These are phyloP conservation scores for Dicaeum eximium DNA, from an alignment of 2,113 vertebrate genomes.

Conservation along the genomic window DNA sequence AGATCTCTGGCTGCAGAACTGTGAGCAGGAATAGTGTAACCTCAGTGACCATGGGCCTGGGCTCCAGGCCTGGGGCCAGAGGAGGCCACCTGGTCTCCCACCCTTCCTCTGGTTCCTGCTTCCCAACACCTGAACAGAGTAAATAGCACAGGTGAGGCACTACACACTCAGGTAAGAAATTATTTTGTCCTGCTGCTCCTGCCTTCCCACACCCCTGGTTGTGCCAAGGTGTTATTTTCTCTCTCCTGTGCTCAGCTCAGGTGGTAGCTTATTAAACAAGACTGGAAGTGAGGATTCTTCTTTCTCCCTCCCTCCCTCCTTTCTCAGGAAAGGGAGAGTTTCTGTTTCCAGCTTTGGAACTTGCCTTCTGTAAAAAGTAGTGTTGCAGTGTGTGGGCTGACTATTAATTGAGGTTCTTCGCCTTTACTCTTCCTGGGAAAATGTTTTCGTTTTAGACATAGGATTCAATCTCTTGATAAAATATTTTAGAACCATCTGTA, in stretches of 20 bases:
- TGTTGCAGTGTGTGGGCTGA: neutral
- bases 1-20: neutral
- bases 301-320: neutral
- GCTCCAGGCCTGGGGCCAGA: neutral
- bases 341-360: neutral
- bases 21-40: neutral
- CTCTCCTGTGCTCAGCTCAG: neutral
- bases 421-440: neutral
- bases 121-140: neutral
- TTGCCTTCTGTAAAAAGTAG: neutral
- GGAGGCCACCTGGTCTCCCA: rapidly evolving
- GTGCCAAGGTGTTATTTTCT: neutral
- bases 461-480: neutral
- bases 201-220: neutral
- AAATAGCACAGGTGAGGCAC: neutral
- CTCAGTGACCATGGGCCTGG: neutral
- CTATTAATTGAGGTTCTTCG: neutral
- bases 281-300: neutral
- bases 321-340: neutral
- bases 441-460: neutral
- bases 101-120: neutral
- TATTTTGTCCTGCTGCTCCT: neutral
- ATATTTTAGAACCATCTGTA: neutral
- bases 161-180: no score
- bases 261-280: neutral